These are phyloP conservation scores for Merluccius polli DNA, from an alignment of 2,797 vertebrate genomes.

Conservation along the genomic window DNA sequence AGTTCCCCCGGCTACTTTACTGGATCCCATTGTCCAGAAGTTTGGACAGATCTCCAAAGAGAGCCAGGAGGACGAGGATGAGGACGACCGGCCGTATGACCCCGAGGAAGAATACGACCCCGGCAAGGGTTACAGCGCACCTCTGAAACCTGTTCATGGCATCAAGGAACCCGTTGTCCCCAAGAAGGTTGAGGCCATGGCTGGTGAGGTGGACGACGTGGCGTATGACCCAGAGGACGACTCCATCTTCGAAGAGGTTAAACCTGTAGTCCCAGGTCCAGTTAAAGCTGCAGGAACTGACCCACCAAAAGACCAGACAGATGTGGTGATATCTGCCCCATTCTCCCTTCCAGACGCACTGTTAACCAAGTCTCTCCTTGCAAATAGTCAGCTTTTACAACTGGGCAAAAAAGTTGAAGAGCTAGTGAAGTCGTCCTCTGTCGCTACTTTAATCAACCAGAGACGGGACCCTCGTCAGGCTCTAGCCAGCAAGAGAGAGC, in stretches of 20 bases:
- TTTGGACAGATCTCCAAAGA: conserved; percentile 85
- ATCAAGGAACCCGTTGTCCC: conserved; percentile 55
- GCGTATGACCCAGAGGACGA: conserved; percentile 98
- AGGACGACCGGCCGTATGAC: conserved; percentile 94
- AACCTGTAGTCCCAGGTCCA: conserved; percentile 73
- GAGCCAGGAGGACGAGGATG: conserved; percentile 77
- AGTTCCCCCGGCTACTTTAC: conserved; percentile 63
- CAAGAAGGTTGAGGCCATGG: conserved; percentile 53
- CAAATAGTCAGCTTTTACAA: conserved; percentile 77
- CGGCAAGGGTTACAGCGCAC: conserved; percentile 70
- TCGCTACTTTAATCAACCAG: conserved; percentile 74
- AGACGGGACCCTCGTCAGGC: conserved; percentile 86
- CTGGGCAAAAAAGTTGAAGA: conserved; percentile 79
- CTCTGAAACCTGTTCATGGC: conserved; percentile 58
- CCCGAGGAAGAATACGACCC: conserved; percentile 96
- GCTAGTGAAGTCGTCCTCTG: conserved; percentile 67
- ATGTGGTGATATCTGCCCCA: conserved; percentile 38
- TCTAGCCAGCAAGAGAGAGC: conserved; percentile 51
- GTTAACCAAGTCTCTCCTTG: conserved; percentile 75
- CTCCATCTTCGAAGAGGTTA: conserved; percentile 92
- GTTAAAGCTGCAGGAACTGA: conserved; percentile 46
- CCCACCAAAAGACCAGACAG: neutral
- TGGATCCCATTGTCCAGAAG: conserved; percentile 91
- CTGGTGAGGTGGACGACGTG: conserved; percentile 80
- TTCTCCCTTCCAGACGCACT: conserved; percentile 78